Conservation (phyloP, 2,113 vertebrate genomes). For the Otolemur garnettii region DNA sequence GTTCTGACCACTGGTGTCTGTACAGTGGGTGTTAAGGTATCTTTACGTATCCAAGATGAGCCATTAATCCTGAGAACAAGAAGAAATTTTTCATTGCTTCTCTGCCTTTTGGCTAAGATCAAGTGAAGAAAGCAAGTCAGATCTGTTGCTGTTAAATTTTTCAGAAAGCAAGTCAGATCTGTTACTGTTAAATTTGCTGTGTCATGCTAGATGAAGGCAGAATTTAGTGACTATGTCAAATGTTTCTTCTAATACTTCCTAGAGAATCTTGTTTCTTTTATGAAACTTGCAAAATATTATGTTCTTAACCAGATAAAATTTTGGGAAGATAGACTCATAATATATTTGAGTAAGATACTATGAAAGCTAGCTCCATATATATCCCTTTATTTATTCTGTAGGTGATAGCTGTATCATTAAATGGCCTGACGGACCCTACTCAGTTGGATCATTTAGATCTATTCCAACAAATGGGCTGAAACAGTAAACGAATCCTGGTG, state of each 20-base stretch:
- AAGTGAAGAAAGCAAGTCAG: not conserved
- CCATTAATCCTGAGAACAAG: not conserved
- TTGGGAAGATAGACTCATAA: not conserved
- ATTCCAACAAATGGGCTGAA: not conserved
- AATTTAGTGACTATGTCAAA: slow-evolving; percentile 19
- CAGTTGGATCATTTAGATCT: not conserved
- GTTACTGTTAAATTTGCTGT: slow-evolving; percentile 19
- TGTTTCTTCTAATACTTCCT: slow-evolving; percentile 39
- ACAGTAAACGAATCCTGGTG: not conserved
- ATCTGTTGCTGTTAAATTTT: slow-evolving; percentile 28
- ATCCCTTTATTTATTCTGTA: not conserved
- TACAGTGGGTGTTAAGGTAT: not conserved
- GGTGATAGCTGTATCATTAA: not conserved
- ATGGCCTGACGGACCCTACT: not conserved
- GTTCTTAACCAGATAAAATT: slow-evolving; percentile 16
- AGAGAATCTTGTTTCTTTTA: slow-evolving; percentile 30
- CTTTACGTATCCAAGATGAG: not conserved
- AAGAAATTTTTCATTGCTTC: not conserved
- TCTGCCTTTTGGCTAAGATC: too few relatives aligned
- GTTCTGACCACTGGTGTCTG: not conserved
- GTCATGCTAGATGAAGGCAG: not conserved
- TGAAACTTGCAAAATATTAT: slow-evolving; percentile 31
- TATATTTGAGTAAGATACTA: not conserved
- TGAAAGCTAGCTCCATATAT: not conserved
- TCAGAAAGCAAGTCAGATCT: not conserved